A percentile compares a stretch with the other conserved stretches of the same genome.
These are phyloP conservation scores for Batillaria attramentaria DNA, from an alignment of 1,140 invertebrate species.

Conservation along the genomic window DNA sequence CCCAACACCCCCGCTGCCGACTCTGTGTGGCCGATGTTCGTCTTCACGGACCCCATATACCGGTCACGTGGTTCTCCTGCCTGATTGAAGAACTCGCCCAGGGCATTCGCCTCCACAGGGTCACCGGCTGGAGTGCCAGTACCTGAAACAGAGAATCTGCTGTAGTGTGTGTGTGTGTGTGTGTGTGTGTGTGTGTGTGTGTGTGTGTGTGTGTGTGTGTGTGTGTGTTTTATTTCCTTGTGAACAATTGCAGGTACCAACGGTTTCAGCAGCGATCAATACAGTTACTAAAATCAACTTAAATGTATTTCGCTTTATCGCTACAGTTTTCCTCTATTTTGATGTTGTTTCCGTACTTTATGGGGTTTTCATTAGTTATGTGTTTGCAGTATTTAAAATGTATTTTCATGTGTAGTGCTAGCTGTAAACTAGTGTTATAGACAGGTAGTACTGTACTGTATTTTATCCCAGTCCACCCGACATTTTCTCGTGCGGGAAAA, in stretches of 20 bases:
- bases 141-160: constrained; percentile 28
- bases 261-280: neutral
- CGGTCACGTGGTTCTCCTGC: constrained; percentile 22
- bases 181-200: neutral
- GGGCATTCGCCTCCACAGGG: constrained; percentile 50
- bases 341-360: neutral
- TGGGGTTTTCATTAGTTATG: too few species aligned
- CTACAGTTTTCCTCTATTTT: neutral
- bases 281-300: neutral
- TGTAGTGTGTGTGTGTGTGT: neutral
- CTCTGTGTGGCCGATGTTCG: constrained; percentile 61
- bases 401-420: too few species aligned
- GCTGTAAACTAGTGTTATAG: too few species aligned
- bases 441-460: too few species aligned
- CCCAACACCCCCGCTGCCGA: constrained; percentile 31
- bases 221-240: too few species aligned
- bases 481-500: too few species aligned
- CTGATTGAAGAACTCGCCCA: constrained; percentile 37
- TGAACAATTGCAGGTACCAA: too few species aligned
- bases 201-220: too few species aligned
- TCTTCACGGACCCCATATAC: constrained; percentile 62
- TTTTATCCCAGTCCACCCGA: too few species aligned
- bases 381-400: too few species aligned
- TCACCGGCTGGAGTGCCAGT: constrained; percentile 55
- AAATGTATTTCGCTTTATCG: neutral